These are phyloP conservation scores for Oxyura jamaicensis DNA, from an alignment of 2,113 vertebrate genomes.

Conservation along the genomic window DNA sequence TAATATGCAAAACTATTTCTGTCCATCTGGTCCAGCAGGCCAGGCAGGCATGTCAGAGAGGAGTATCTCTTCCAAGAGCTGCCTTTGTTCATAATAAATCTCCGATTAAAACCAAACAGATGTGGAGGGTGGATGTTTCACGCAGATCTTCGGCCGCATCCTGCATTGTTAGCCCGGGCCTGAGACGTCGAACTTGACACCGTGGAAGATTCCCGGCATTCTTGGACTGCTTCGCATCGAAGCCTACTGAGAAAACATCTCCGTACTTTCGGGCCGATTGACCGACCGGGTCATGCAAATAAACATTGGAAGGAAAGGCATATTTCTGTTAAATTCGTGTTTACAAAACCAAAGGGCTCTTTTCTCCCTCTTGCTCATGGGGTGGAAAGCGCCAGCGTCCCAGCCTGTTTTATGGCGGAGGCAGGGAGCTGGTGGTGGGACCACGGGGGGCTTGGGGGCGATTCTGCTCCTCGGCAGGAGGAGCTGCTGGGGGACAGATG, in stretches of 20 bases:
- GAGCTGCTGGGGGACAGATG: not conserved
- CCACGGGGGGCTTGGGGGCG: rapidly evolving
- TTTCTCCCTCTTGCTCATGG: rapidly evolving
- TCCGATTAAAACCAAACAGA: slow-evolving; percentile 35
- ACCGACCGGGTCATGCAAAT: not conserved
- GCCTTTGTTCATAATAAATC: slow-evolving; percentile 36
- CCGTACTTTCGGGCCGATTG: not conserved
- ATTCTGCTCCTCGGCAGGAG: not conserved
- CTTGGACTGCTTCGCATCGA: not conserved
- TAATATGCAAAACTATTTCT: slow-evolving; percentile 50
- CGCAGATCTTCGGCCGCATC: not conserved
- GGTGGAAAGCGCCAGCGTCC: rapidly evolving
- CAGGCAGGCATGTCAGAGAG: not conserved
- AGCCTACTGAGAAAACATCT: slow-evolving; percentile 42
- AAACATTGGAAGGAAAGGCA: slow-evolving; percentile 1
- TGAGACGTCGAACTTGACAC: rapidly evolving
- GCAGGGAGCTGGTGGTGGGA: not conserved
- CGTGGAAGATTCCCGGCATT: not conserved
- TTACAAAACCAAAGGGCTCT: rapidly evolving
- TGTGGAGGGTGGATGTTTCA: slow-evolving; percentile 21
- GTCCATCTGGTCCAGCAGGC: slow-evolving; percentile 38
- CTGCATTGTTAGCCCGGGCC: not conserved
- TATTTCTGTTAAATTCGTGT: not conserved
- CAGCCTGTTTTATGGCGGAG: too few species aligned
- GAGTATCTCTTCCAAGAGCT: slow-evolving; percentile 36